These are phyloP conservation scores for Meteorus colon DNA, from an alignment of 2,888 invertebrate genomes.

Conservation along the genomic window DNA sequence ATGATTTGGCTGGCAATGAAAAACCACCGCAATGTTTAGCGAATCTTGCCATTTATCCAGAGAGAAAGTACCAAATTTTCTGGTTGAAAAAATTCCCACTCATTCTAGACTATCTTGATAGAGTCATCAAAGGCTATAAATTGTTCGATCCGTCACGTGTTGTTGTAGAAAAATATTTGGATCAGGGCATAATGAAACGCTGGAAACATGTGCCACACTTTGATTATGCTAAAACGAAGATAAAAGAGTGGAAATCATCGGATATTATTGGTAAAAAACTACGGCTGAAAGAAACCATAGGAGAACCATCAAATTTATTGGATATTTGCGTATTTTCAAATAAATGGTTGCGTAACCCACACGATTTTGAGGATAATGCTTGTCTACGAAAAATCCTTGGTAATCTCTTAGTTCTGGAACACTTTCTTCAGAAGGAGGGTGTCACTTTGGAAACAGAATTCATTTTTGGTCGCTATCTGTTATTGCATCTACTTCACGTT, in stretches of 20 bases:
- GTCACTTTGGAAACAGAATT: slow-evolving; percentile 41
- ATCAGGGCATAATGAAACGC: slow-evolving; percentile 32
- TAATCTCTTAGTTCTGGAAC: slow-evolving; percentile 41
- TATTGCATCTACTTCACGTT: slow-evolving; percentile 35
- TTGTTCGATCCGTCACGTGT: slow-evolving; percentile 27
- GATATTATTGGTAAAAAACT: slow-evolving; percentile 3
- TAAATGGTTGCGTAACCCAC: not conserved
- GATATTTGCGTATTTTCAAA: slow-evolving; percentile 30
- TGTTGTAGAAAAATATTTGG: slow-evolving; percentile 33
- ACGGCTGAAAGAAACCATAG: slow-evolving; percentile 25
- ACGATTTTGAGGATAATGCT: slow-evolving; percentile 9
- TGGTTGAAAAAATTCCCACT: slow-evolving; percentile 39
- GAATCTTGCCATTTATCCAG: slow-evolving; percentile 41
- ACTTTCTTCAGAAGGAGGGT: slow-evolving; percentile 30
- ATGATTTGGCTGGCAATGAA: slow-evolving; percentile 38
- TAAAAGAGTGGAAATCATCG: slow-evolving; percentile 16
- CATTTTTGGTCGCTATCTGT: slow-evolving; percentile 23
- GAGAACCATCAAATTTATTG: slow-evolving; percentile 27
- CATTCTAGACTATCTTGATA: slow-evolving; percentile 29
- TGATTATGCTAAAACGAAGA: slow-evolving; percentile 32
- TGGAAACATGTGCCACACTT: slow-evolving; percentile 22
- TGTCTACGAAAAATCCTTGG: slow-evolving; percentile 39
- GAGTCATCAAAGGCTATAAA: slow-evolving; percentile 25
- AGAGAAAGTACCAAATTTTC: slow-evolving; percentile 35
- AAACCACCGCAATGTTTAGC: slow-evolving; percentile 41